Percentiles rank a stretch among this genome's conserved stretches.
Conservation (phyloP, 2,113 vertebrate species). For the Phrynocephalus versicolor region DNA sequence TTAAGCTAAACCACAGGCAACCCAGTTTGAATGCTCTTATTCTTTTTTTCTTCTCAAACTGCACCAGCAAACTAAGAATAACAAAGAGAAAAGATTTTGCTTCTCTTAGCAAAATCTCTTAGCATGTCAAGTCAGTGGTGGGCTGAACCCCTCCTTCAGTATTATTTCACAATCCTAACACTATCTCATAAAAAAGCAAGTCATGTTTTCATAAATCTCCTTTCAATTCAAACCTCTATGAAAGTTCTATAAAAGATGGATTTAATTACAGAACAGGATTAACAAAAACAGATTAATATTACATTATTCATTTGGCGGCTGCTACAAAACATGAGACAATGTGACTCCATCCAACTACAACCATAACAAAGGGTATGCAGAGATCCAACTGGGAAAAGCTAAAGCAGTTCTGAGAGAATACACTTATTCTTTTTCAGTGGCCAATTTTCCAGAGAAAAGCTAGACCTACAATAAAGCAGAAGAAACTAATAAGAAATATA, state of each 20-base stretch:
- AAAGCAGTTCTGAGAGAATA: slow-evolving; percentile 50
- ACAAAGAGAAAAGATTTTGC: slow-evolving; percentile 77
- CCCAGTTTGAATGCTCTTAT: slow-evolving; percentile 82
- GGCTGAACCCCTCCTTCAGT: slow-evolving; percentile 71
- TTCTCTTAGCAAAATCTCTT: slow-evolving; percentile 64
- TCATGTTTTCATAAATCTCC: slow-evolving; percentile 61
- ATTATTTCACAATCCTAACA: slow-evolving; percentile 74
- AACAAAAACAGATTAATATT: slow-evolving; percentile 65
- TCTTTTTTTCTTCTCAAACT: slow-evolving; percentile 70
- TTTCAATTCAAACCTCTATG: slow-evolving; percentile 64
- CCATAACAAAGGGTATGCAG: background rate
- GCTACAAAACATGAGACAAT: slow-evolving; percentile 54
- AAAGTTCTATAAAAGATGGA: slow-evolving; percentile 63
- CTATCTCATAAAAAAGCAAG: slow-evolving; percentile 62
- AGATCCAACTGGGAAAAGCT: slow-evolving; percentile 31
- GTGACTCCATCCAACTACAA: slow-evolving; percentile 39
- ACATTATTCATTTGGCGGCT: slow-evolving; percentile 47
- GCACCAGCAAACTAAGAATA: slow-evolving; percentile 76
- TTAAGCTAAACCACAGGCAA: slow-evolving; percentile 81
- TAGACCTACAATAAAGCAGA: slow-evolving; percentile 44
- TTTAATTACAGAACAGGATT: slow-evolving; percentile 70
- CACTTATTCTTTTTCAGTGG: slow-evolving; percentile 55
- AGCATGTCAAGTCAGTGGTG: slow-evolving; percentile 68
- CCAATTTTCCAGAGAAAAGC: slow-evolving; percentile 10
- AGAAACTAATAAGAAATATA: slow-evolving; percentile 50